phyloP scores from a whole-genome alignment of 1,140 invertebrate genomes.

The Whitmania pigra region DNA sequence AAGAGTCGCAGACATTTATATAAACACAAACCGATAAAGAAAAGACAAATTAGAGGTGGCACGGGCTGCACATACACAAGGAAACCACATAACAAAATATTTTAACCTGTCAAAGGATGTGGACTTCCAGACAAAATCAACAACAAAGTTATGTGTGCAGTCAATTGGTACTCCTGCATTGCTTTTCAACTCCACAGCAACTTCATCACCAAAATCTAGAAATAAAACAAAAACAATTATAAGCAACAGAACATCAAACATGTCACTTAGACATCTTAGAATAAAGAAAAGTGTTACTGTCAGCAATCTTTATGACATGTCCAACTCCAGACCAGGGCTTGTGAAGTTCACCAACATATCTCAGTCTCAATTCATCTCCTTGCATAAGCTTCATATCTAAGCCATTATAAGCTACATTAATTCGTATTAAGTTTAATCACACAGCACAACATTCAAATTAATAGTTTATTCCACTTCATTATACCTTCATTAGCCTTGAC shows the following conservation, averaged over 20 bases:
- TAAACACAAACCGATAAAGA: not conserved
- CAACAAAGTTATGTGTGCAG: constrained; percentile 85
- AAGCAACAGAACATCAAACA: not conserved
- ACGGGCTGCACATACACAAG: not conserved
- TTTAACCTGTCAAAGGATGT: constrained; percentile 86
- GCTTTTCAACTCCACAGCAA: constrained; percentile 87
- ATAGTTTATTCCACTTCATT: not conserved
- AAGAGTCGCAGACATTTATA: not conserved
- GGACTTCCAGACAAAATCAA: constrained; percentile 99
- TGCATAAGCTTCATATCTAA: constrained; percentile 97
- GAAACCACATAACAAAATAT: not conserved
- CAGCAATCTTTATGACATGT: constrained; percentile 92
- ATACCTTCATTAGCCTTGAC: constrained; percentile 82
- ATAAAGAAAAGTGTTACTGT: constrained; percentile 48
- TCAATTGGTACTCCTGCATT: constrained; percentile 77
- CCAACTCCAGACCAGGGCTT: constrained; percentile 83
- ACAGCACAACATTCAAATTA: constrained; percentile 22
- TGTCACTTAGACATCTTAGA: not conserved
- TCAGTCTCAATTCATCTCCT: constrained; percentile 85
- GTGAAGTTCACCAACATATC: constrained; percentile 82
- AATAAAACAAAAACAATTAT: not conserved
- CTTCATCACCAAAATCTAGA: constrained; percentile 83
- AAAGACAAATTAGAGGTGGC: too few relatives aligned
- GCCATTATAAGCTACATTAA: constrained; percentile 23
- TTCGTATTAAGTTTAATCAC: not conserved